phyloP scores from a whole-genome alignment of 92 coral and sea anemone species.

The Muricea muricata region DNA sequence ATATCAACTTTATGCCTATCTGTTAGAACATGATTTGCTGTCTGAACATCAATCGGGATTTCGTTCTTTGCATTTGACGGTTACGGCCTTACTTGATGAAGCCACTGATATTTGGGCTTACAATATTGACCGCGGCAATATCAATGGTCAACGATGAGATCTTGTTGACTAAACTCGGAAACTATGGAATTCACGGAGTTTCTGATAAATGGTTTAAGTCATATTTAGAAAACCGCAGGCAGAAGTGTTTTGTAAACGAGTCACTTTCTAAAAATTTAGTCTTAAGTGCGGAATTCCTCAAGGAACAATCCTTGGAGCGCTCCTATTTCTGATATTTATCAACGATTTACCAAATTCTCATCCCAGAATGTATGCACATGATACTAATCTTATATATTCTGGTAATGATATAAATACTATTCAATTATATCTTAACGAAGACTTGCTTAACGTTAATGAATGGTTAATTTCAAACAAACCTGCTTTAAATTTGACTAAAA shows the following conservation, averaged over 20 bases:
- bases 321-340: conserved; percentile 38
- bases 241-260: conserved; percentile 39
- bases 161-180: neutral
- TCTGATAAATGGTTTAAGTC: neutral
- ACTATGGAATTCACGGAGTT: neutral
- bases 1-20: neutral
- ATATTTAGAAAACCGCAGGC: conserved; percentile 36
- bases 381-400: conserved; percentile 49
- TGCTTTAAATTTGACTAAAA: too few species aligned
- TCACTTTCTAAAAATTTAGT: conserved; percentile 3
- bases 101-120: conserved; percentile 53
- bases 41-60: conserved; percentile 39
- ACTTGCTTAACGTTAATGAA: too few species aligned
- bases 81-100: conserved; percentile 53
- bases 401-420: too few species aligned
- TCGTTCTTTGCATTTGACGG: conserved; percentile 51
- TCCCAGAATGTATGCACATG: conserved; percentile 46
- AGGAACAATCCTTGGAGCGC: conserved; percentile 54
- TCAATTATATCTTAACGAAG: too few species aligned
- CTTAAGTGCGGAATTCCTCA: conserved; percentile 54
- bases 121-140: conserved; percentile 55
- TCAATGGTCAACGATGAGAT: conserved; percentile 25
- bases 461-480: too few species aligned
- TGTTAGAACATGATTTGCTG: conserved; percentile 20
- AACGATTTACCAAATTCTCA: conserved; percentile 44